These are phyloP conservation scores for Oligia latruncula DNA, from an alignment of 2,888 invertebrate genomes.

Conservation along the genomic window DNA sequence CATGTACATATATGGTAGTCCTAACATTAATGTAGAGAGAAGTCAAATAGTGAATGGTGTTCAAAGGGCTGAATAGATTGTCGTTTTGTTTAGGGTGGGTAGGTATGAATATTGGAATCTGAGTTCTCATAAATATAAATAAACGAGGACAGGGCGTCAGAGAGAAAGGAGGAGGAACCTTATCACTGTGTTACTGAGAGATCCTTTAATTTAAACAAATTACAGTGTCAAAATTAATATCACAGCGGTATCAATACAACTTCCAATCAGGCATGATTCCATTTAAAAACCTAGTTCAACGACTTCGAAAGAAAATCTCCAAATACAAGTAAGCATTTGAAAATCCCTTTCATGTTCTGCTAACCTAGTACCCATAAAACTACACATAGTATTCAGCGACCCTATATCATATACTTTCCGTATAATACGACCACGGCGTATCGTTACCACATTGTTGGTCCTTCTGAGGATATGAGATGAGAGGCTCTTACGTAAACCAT, in stretches of 20 bases:
- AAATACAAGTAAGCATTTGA: not conserved
- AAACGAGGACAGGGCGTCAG: not conserved
- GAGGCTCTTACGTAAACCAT: constrained; percentile 50
- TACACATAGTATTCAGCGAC: constrained; percentile 19
- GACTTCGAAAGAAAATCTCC: not conserved
- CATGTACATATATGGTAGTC: not conserved
- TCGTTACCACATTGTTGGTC: constrained; percentile 52
- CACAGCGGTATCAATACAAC: not conserved
- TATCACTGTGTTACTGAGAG: not conserved
- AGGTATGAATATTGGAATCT: not conserved
- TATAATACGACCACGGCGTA: constrained; percentile 47
- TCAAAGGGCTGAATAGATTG: not conserved
- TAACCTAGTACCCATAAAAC: constrained; percentile 28
- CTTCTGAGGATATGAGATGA: constrained; percentile 55
- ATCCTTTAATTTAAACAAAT: not conserved
- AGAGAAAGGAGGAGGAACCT: not conserved
- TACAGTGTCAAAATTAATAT: too few relatives aligned
- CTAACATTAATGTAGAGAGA: not conserved
- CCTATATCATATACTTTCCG: constrained; percentile 39
- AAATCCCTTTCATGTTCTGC: constrained; percentile 22
- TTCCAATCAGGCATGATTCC: not conserved
- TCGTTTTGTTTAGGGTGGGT: not conserved
- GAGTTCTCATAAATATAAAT: not conserved
- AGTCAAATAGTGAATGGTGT: not conserved
- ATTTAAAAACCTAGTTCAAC: not conserved